Base-by-base conservation (phyloP, 2,797 vertebrate species). In the Trachurus trachurus region DNA sequence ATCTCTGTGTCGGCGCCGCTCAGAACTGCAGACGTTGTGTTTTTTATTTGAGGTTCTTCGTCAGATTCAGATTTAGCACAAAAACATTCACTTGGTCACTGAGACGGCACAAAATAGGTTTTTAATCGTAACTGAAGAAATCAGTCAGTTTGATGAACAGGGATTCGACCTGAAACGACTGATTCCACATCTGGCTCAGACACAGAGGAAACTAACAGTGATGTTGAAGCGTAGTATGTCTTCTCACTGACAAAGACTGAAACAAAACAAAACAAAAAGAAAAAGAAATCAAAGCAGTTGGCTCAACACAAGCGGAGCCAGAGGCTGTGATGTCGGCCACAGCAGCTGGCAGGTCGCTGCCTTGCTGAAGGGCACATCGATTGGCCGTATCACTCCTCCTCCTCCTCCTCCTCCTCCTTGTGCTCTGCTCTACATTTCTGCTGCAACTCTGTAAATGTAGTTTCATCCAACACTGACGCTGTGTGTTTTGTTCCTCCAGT, bases 401-500 rank as follows among this genome's bases (percentile, higher is more conserved):
- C 31, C 53, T 13, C 22, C 21, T 26, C 2, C 31, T 22, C 31
- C 31, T 22, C 21, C 5, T 9, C 1, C 2, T 26, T 44, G 11
- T 10, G 3, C 16, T 40, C 26, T 29, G 6, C 21, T 47, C 11
- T 52, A 49, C 16, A 15, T 26, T 3, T 2, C 0, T 39, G 19
- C n/a, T 67, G 5, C 21, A 3, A 34, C 31, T 44, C 5, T n/a
- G 1, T 44, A 31, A 66, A n/a, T 10, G 17, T 47, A 47, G 9
- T 44, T 57, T 49, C 17, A 53, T 52, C 26, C 0, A 16, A 13
- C 16, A 0, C 15, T 49, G 49, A 19, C 49, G 53, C 21, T 60
- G 3, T 61, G 26, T 53, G 9, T 85, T 54, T 60, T 13, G 8
- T 42, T n/a, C 26, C 1, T 70, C 66, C 90, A 99, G 98, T 0